These are phyloP conservation scores for Bombus ignitus DNA, from an alignment of 1,140 invertebrate genomes.

Conservation along the genomic window DNA sequence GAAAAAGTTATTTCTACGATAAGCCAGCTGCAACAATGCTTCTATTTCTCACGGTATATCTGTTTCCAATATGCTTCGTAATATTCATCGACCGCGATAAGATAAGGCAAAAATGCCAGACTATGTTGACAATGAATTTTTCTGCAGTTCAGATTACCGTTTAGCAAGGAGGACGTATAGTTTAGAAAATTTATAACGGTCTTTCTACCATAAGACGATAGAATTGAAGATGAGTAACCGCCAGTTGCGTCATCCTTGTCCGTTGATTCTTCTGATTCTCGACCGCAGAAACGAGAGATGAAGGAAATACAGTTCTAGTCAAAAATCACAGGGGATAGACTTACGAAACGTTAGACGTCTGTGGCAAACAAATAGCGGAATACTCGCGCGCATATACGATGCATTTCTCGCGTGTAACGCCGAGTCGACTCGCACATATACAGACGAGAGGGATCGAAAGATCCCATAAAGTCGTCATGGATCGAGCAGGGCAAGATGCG, in stretches of 20 bases:
- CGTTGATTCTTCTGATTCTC: slow-evolving; percentile 1
- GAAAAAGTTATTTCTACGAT: not conserved
- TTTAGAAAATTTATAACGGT: not conserved
- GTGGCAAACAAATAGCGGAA: slow-evolving; percentile 16
- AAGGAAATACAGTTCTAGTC: slow-evolving; percentile 27
- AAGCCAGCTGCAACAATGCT: not conserved
- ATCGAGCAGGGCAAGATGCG: not conserved
- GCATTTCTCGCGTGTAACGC: not conserved
- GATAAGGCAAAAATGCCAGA: not conserved
- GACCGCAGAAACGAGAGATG: slow-evolving; percentile 48
- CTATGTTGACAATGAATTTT: not conserved
- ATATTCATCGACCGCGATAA: too few species aligned
- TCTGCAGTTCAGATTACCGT: not conserved
- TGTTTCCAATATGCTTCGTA: too few species aligned
- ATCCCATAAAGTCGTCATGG: not conserved
- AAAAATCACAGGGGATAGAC: slow-evolving; percentile 44
- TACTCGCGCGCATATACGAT: not conserved
- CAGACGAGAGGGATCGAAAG: not conserved
- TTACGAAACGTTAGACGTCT: slow-evolving; percentile 59
- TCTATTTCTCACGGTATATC: not conserved
- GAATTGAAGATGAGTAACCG: slow-evolving; percentile 44
- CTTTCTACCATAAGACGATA: slow-evolving; percentile 10
- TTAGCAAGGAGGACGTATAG: not conserved
- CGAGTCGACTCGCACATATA: not conserved
- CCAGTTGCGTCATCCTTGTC: slow-evolving; percentile 24